A percentile compares a stretch with the other conserved stretches of the same genome.
phyloP scores from a whole-genome alignment of 2,113 vertebrate genomes.

The Bos taurus region DNA sequence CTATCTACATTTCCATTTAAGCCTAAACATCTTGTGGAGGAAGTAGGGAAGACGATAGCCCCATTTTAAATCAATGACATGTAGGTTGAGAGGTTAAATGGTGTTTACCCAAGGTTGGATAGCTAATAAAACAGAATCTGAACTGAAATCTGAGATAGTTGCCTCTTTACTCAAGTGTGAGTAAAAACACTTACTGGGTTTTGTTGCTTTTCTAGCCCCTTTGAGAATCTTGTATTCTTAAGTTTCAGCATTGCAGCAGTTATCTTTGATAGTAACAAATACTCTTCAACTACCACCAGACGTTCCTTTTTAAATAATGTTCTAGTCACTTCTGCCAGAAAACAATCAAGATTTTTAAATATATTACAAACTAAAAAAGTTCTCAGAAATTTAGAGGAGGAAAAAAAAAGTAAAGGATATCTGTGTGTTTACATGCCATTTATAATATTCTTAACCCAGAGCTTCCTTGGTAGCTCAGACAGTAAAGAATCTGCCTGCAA shows the following conservation, averaged over 20 bases:
- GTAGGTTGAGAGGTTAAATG: not conserved
- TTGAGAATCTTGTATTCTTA: not conserved
- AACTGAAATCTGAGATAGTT: not conserved
- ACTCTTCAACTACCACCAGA: not conserved
- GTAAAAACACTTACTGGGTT: not conserved
- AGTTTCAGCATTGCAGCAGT: not conserved
- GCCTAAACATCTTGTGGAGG: not conserved
- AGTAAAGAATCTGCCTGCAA: not conserved
- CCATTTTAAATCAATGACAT: not conserved
- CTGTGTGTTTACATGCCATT: not conserved
- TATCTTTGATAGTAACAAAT: not conserved
- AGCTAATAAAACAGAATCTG: not conserved
- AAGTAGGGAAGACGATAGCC: not conserved
- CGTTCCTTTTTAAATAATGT: not conserved
- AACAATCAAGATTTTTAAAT: not conserved
- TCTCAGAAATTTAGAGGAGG: not conserved
- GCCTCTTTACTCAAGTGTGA: not conserved
- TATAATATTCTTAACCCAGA: not conserved
- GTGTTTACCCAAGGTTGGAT: not conserved
- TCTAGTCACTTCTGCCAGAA: not conserved
- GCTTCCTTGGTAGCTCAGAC: not conserved
- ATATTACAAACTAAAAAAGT: not conserved
- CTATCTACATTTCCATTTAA: not conserved
- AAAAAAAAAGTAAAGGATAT: not conserved
- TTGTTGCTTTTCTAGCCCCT: not conserved